Evolutionary conservation across 2,888 invertebrate genomes (phyloP).

Genomic region (Synanthedon myopaeformis): DNA sequence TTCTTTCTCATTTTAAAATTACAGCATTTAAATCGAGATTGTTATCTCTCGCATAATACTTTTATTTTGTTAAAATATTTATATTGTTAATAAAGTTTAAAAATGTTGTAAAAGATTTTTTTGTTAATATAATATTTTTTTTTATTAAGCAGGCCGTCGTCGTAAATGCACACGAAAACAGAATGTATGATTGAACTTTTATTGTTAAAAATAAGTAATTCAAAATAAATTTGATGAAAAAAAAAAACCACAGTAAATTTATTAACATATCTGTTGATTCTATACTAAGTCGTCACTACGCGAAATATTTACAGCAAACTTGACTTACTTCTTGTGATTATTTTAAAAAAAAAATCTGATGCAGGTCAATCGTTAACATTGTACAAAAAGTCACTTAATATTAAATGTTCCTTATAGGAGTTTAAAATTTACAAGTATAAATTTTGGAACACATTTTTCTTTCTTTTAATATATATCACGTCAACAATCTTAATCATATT

Average conservation of each 20-base stretch:
- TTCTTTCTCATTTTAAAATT: slow-evolving; percentile 9
- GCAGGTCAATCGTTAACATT: slow-evolving; percentile 62
- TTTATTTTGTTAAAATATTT: slow-evolving; percentile 9
- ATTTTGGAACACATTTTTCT: slow-evolving; percentile 39
- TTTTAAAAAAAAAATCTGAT: slow-evolving; percentile 34
- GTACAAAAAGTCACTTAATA: slow-evolving; percentile 26
- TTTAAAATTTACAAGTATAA: slow-evolving; percentile 22
- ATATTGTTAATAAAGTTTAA: neutral
- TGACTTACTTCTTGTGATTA: slow-evolving; percentile 30
- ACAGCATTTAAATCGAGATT: slow-evolving; percentile 6
- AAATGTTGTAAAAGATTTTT: slow-evolving; percentile 8
- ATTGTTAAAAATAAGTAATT: slow-evolving; percentile 27
- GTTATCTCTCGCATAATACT: slow-evolving; percentile 15
- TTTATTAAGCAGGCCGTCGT: slow-evolving; percentile 2
- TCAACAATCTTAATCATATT: slow-evolving; percentile 51
- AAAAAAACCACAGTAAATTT: slow-evolving; percentile 60
- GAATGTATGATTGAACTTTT: slow-evolving; percentile 3
- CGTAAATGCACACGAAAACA: slow-evolving; percentile 14
- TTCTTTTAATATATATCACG: slow-evolving; percentile 17
- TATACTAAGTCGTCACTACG: slow-evolving; percentile 49
- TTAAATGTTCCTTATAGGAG: slow-evolving; percentile 38
- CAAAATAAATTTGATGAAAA: slow-evolving; percentile 65
- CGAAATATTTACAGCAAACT: slow-evolving; percentile 61
- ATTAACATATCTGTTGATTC: slow-evolving; percentile 57
- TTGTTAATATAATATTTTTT: slow-evolving; percentile 7